phyloP scores from a whole-genome alignment of 92 coral and sea anemone genomes.

The Palythoa grandis region DNA sequence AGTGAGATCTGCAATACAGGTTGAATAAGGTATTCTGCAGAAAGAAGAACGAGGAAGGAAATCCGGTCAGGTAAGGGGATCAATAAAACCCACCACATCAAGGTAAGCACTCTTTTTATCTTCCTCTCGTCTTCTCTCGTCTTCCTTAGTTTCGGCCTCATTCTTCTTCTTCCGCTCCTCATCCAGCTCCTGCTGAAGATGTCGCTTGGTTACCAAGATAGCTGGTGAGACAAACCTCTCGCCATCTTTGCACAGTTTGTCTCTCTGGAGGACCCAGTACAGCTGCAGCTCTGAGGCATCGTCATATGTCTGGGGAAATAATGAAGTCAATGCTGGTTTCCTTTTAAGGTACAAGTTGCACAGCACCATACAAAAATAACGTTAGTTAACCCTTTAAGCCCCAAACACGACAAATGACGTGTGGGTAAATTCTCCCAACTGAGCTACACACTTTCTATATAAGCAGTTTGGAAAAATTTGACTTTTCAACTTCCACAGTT shows the following conservation, averaged over 20 bases:
- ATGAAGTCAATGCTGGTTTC: background rate
- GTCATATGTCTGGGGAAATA: slow-evolving; percentile 73
- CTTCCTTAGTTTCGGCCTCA: slow-evolving; percentile 79
- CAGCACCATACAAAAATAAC: too few species aligned
- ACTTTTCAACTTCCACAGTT: too few species aligned
- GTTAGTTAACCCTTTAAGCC: too few species aligned
- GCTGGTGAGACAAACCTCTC: slow-evolving; percentile 99
- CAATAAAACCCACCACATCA: background rate
- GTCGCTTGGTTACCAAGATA: slow-evolving; percentile 84
- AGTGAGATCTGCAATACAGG: too few species aligned
- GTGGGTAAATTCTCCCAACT: too few species aligned
- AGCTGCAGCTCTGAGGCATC: slow-evolving; percentile 92
- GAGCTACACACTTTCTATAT: too few species aligned
- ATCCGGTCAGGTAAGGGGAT: background rate
- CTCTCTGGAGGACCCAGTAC: slow-evolving; percentile 83
- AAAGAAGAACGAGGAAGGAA: background rate
- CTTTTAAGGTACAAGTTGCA: too few species aligned
- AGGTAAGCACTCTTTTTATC: slow-evolving; percentile 58
- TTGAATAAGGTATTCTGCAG: background rate
- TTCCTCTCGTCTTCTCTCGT: slow-evolving; percentile 58
- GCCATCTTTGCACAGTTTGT: slow-evolving; percentile 95
- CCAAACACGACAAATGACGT: too few species aligned
- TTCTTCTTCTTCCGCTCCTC: slow-evolving; percentile 89
- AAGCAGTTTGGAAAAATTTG: too few species aligned
- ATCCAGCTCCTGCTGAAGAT: slow-evolving; percentile 85